A percentile compares a stretch with the other conserved stretches of the same genome.
Evolutionary conservation across 92 coral and sea anemone genomes (phyloP).

Genomic region (Metridium senile): DNA sequence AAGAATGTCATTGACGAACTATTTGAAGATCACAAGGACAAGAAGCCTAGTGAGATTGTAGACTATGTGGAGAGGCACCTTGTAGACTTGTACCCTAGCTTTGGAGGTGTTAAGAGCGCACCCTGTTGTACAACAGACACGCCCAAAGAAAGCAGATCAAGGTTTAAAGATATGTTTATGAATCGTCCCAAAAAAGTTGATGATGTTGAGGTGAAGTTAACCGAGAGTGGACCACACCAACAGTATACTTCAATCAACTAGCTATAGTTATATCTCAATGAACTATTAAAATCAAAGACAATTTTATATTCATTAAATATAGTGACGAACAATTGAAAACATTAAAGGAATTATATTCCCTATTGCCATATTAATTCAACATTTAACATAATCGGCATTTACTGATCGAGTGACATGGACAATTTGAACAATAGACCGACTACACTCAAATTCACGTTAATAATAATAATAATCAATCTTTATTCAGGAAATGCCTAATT

Average conservation of each 20-base stretch:
- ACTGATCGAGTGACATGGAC: too few species aligned
- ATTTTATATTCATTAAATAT: too few species aligned
- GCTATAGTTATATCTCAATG: too few species aligned
- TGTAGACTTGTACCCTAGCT: conserved; percentile 49
- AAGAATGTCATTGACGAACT: conserved; percentile 41
- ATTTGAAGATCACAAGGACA: conserved; percentile 57
- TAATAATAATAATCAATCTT: too few species aligned
- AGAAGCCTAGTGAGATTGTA: conserved; percentile 36
- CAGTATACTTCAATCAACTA: conserved; percentile 38
- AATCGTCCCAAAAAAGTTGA: conserved; percentile 5
- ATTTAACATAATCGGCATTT: too few species aligned
- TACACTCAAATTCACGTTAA: too few species aligned
- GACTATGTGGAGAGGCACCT: conserved; percentile 48
- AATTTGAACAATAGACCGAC: too few species aligned
- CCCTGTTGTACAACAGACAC: neutral
- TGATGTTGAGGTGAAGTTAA: conserved; percentile 23
- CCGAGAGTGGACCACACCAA: conserved; percentile 31
- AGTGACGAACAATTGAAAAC: too few species aligned
- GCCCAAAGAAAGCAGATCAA: neutral
- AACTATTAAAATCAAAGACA: too few species aligned
- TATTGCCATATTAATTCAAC: too few species aligned
- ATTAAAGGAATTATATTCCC: too few species aligned
- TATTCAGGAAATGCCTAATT: too few species aligned
- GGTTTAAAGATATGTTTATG: conserved; percentile 11
- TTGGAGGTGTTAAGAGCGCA: conserved; percentile 24